Percentiles rank a stretch among this genome's conserved stretches.
phyloP scores from a whole-genome alignment of 2,888 invertebrate genomes.

The Cyaniris semiargus region DNA sequence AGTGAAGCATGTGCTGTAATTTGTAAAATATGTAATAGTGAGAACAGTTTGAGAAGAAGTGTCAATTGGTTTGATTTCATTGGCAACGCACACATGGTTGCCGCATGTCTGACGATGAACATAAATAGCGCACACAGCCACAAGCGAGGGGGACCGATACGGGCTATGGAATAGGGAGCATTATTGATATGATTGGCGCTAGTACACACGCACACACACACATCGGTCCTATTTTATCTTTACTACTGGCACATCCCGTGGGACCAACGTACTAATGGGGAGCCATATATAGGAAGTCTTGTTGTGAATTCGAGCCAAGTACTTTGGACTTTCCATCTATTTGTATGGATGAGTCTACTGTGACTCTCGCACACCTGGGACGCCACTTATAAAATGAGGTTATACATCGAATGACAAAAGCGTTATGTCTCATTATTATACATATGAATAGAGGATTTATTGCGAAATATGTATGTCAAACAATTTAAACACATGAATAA shows the following conservation, averaged over 20 bases:
- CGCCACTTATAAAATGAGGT: constrained; percentile 1
- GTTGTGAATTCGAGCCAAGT: constrained; percentile 67
- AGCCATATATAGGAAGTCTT: constrained; percentile 61
- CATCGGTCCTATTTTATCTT: constrained; percentile 67
- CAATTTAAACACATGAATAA: background rate
- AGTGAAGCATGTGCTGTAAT: background rate
- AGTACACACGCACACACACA: constrained; percentile 66
- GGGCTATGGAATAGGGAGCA: constrained; percentile 64
- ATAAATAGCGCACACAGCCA: constrained; percentile 66
- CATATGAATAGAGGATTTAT: background rate
- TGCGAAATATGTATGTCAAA: background rate
- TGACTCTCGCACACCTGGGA: constrained; percentile 29
- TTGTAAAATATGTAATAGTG: background rate
- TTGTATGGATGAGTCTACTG: constrained; percentile 43
- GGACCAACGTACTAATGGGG: constrained; percentile 66
- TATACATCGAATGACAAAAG: constrained; percentile 7
- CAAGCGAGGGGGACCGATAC: constrained; percentile 58
- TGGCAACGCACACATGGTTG: constrained; percentile 74
- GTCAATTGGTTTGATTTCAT: constrained; percentile 70
- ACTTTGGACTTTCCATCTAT: constrained; percentile 56
- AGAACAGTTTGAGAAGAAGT: constrained; percentile 62
- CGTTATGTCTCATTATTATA: background rate
- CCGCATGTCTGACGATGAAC: constrained; percentile 63
- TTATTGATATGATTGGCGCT: constrained; percentile 72
- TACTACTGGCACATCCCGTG: constrained; percentile 73